These are phyloP conservation scores for Agapornis canus DNA, from an alignment of 2,797 vertebrate genomes.

Conservation along the genomic window DNA sequence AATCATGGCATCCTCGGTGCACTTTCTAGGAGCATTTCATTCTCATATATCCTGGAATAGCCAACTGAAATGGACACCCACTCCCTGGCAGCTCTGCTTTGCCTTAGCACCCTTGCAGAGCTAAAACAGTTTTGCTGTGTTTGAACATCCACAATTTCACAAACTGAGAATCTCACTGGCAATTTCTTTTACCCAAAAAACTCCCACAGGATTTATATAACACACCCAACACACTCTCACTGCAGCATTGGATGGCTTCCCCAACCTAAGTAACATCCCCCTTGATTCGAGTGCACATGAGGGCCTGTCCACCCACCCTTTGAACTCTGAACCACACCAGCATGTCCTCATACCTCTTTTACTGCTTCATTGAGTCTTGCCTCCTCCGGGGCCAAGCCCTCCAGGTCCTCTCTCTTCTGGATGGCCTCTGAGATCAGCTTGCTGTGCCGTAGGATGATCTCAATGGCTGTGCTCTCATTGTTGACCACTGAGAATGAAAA, in stretches of 20 bases:
- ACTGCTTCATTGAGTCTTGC: constrained; percentile 44
- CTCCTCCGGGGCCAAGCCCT: background rate
- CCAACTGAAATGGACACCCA: background rate
- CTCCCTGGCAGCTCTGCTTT: background rate
- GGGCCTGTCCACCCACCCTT: background rate
- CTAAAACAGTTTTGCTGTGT: background rate
- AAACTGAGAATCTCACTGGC: background rate
- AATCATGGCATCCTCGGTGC: background rate
- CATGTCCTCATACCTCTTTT: constrained; percentile 66
- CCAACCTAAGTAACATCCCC: background rate
- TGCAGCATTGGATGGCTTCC: background rate
- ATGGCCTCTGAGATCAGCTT: constrained; percentile 68
- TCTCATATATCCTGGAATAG: background rate
- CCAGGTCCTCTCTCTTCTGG: background rate
- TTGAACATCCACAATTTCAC: background rate
- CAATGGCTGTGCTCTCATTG: constrained; percentile 56
- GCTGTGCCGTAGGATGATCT: constrained; percentile 68
- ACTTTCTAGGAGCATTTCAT: background rate
- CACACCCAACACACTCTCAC: background rate
- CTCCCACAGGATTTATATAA: background rate
- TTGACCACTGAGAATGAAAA: constrained; percentile 60
- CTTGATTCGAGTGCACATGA: background rate
- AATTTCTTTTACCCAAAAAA: background rate
- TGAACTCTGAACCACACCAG: background rate
- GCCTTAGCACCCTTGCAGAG: background rate